phyloP scores from a whole-genome alignment of 2,797 vertebrate genomes.

The Pseudochaenichthys georgianus region DNA sequence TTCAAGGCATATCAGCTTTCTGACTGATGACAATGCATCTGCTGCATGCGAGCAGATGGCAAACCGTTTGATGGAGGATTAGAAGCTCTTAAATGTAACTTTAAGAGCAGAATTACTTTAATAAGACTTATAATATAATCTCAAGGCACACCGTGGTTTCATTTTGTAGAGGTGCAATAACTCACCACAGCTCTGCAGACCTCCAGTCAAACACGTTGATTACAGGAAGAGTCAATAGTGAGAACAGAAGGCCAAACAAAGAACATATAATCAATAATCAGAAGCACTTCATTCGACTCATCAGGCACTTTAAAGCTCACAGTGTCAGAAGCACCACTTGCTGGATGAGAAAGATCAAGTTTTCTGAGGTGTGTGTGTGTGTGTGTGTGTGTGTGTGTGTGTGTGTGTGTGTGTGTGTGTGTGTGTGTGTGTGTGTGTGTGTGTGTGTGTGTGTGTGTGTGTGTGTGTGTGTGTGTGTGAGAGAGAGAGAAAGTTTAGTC shows the following conservation, averaged over 20 bases:
- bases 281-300: constrained; percentile 34
- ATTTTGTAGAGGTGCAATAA: not conserved
- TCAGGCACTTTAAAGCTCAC: constrained; percentile 62
- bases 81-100: constrained; percentile 22
- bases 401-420: too few relatives aligned
- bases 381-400: too few relatives aligned
- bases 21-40: not conserved
- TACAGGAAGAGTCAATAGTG: constrained; percentile 25
- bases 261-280: not conserved
- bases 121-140: constrained; percentile 5
- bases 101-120: constrained; percentile 1
- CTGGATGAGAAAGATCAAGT: constrained; percentile 39
- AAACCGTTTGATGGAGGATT: not conserved
- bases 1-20: constrained; percentile 17
- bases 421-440: too few relatives aligned
- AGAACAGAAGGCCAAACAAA: not conserved
- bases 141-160: constrained; percentile 48
- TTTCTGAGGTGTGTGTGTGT: not conserved
- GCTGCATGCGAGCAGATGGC: not conserved
- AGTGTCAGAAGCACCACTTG: constrained; percentile 41
- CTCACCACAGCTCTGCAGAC: constrained; percentile 7
- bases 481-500: not conserved
- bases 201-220: constrained; percentile 23
- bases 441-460: too few relatives aligned
- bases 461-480: too few relatives aligned